These are phyloP conservation scores for Ligdia adustata DNA, from an alignment of 2,888 invertebrate species.

Conservation along the genomic window DNA sequence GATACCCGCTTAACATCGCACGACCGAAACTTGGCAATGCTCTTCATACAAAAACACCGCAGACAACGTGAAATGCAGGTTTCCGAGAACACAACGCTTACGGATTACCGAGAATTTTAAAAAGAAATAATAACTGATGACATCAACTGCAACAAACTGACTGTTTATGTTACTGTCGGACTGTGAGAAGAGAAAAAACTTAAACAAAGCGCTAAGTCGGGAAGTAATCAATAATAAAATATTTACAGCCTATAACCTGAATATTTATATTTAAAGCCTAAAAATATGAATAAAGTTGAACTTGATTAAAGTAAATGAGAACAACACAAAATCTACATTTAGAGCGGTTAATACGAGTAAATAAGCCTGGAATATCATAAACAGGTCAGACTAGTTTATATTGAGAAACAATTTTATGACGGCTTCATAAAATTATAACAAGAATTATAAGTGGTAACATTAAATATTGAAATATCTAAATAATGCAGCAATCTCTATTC, in stretches of 20 bases:
- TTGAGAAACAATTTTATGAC: neutral
- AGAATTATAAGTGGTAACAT: neutral
- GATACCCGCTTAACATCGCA: too few relatives aligned
- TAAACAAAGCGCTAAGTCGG: too few relatives aligned
- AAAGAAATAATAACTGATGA: constrained; percentile 35
- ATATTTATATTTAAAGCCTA: too few relatives aligned
- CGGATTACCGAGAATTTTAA: constrained; percentile 36
- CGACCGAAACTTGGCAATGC: constrained; percentile 60
- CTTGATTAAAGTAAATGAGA: neutral
- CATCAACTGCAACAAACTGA: constrained; percentile 20
- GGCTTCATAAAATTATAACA: constrained; percentile 4
- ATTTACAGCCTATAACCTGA: too few relatives aligned
- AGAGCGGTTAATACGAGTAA: too few relatives aligned
- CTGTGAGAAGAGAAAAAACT: too few relatives aligned
- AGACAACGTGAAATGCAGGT: constrained; percentile 48
- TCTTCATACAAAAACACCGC: constrained; percentile 43
- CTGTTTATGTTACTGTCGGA: constrained; percentile 10
- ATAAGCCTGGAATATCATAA: too few relatives aligned
- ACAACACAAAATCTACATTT: neutral
- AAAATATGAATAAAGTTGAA: neutral
- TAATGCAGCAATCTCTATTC: too few relatives aligned
- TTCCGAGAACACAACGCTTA: constrained; percentile 49
- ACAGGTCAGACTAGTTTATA: constrained; percentile 2
- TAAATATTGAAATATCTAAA: neutral
- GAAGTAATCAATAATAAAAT: too few relatives aligned